Conservation (phyloP, 2,888 invertebrate genomes). For the Danaus chrysippus region DNA sequence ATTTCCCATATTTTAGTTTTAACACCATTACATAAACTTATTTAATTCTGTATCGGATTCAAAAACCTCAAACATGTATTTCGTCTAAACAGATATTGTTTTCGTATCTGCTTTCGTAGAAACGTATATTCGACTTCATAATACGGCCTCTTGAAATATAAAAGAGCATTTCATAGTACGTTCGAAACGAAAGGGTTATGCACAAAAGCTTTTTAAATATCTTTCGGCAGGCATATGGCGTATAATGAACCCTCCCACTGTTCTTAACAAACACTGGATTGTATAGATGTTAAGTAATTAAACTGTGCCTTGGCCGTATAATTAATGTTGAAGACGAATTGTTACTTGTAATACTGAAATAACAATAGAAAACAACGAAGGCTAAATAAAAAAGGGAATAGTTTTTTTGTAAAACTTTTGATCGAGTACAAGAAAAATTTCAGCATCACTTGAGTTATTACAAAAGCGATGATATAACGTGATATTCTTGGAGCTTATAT, state of each 20-base stretch:
- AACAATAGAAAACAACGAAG: no score
- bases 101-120: conserved; percentile 59
- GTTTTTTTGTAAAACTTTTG: no score
- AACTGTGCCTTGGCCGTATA: conserved; percentile 2
- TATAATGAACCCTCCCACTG: conserved; percentile 50
- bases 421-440: no score
- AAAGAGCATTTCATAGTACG: conserved; percentile 67
- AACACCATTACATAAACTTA: no score
- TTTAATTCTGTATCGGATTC: not conserved
- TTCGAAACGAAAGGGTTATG: conserved; percentile 59
- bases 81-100: conserved; percentile 70
- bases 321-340: not conserved
- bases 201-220: conserved; percentile 72
- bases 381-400: no score
- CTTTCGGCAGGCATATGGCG: conserved; percentile 62
- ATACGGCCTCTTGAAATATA: conserved; percentile 58
- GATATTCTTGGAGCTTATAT: conserved; percentile 8
- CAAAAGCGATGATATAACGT: conserved; percentile 29
- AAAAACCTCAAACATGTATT: conserved; percentile 51
- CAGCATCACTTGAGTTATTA: no score
- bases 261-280: conserved; percentile 53
- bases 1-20: no score
- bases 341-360: no score
- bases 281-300: conserved; percentile 53
- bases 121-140: conserved; percentile 58